Evolutionary conservation across 1,140 invertebrate genomes (phyloP).

Genomic region (Drosophila nigromelanica): DNA sequence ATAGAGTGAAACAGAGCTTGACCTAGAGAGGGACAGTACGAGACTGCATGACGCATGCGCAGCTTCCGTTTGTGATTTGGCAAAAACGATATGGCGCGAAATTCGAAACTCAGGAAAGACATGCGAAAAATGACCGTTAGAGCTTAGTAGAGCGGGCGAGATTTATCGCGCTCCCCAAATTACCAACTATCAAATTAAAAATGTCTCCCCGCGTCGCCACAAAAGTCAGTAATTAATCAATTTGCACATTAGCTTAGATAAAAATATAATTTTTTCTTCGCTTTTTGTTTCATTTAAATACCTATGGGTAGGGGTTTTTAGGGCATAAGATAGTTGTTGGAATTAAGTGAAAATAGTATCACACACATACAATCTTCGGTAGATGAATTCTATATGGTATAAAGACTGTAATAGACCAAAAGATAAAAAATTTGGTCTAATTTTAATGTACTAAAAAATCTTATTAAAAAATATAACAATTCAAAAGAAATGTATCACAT

Average conservation of each 20-base stretch:
- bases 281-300: neutral
- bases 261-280: constrained; percentile 38
- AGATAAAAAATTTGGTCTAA: too few relatives aligned
- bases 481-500: too few relatives aligned
- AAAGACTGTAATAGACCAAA: too few relatives aligned
- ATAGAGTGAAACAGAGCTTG: neutral
- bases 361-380: too few relatives aligned
- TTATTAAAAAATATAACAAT: too few relatives aligned
- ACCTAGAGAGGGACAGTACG: constrained; percentile 3
- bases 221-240: constrained; percentile 68
- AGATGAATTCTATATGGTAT: too few relatives aligned
- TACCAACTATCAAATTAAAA: constrained; percentile 67
- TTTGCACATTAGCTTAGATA: constrained; percentile 58
- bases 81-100: constrained; percentile 24
- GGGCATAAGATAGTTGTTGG: too few relatives aligned
- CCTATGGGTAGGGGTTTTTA: neutral
- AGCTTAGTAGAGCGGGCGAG: neutral
- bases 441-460: too few relatives aligned
- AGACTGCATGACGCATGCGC: constrained; percentile 44
- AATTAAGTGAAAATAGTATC: too few relatives aligned
- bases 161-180: constrained; percentile 43
- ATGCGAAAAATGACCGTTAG: constrained; percentile 19
- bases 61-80: constrained; percentile 45
- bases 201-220: constrained; percentile 18
- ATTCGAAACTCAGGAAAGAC: constrained; percentile 22